Evolutionary conservation across 2,888 invertebrate genomes (phyloP), one percentile per base, ranked within the genome.

Genomic region (Scaptomyza polygonia): DNA sequence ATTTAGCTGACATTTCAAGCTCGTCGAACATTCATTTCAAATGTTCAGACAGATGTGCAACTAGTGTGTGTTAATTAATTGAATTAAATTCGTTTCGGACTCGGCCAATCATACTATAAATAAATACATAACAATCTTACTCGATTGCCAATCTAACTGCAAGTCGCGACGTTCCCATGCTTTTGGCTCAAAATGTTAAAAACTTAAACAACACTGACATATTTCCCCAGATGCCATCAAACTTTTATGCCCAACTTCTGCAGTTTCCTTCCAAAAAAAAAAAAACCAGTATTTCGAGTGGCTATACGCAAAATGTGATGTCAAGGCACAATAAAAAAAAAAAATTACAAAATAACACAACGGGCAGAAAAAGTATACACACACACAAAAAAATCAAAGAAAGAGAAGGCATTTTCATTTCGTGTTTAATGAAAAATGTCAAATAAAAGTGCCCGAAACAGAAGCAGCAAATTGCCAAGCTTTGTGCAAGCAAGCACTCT

Each of bases 371-470:
- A 49, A 34, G 21, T 8, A 48, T 30, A 44, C 6, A 39, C 57
- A 29, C 8, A 29, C 53, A 29, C 5, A 25, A 5, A 25, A 2
- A 21, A 30, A 39, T 54, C n/a, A 39, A 16, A 18, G 36, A 59
- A 49, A 62, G 58, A 65, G 76, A 85, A 82, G 73, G 83, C 88
- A 85, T 86, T 86, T 86, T 82, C 86, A 75, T 77, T 79, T 82
- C 51, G 79, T 82, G 83, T 85, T 86, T 85, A 87, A 87, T 83
- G 88, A 87, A 83, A 83, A 87, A 83, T 82, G 86, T 85, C 88
- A 82, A 83, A 83, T 83, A 87, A 83, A 83, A 87, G 82, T 83
- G 83, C 77, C 73, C 79, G 73, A 79, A 79, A 87, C 86, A 85
- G 81, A 82, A 68, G 53, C 64, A 63, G 76, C 76, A 85, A 82